Evolutionary conservation across 2,113 vertebrate species (phyloP).

Genomic region (Gasterosteus nipponicus): DNA sequence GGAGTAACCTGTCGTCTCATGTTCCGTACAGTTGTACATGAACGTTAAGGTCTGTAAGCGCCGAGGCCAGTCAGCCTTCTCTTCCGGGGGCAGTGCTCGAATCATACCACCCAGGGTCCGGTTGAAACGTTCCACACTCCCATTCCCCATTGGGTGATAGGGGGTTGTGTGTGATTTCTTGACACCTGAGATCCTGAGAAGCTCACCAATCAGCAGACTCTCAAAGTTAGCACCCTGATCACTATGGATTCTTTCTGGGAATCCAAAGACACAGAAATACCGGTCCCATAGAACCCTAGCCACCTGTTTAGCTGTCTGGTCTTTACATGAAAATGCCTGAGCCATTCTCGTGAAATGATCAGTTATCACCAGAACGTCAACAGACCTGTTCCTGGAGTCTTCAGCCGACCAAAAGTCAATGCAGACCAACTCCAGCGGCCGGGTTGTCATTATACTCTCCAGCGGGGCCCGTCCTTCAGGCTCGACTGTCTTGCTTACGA

Average conservation of each 20-base stretch:
- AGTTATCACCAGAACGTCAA: neutral
- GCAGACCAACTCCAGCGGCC: neutral
- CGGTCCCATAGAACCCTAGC: constrained; percentile 8
- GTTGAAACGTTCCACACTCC: constrained; percentile 12
- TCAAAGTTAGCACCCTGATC: constrained; percentile 32
- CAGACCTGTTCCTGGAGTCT: neutral
- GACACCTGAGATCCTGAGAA: neutral
- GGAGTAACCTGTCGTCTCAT: constrained; percentile 39
- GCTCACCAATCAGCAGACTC: constrained; percentile 12
- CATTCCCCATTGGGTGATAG: neutral
- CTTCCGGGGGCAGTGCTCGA: constrained; percentile 10
- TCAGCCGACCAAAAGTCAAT: constrained; percentile 5
- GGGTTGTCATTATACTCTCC: constrained; percentile 3
- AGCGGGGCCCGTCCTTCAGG: neutral
- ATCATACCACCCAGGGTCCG: constrained; percentile 30
- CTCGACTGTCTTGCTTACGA: constrained; percentile 21
- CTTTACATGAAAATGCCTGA: constrained; percentile 2
- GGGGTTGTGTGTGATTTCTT: neutral
- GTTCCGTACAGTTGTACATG: constrained; percentile 31
- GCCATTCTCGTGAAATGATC: neutral
- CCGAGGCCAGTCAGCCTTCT: constrained; percentile 26
- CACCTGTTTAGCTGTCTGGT: constrained; percentile 30
- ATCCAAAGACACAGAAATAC: constrained; percentile 21
- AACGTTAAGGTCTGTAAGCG: constrained; percentile 33
- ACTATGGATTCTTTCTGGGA: constrained; percentile 18